phyloP scores from a whole-genome alignment of 2,113 vertebrate species.

The Epinephelus lanceolatus region DNA sequence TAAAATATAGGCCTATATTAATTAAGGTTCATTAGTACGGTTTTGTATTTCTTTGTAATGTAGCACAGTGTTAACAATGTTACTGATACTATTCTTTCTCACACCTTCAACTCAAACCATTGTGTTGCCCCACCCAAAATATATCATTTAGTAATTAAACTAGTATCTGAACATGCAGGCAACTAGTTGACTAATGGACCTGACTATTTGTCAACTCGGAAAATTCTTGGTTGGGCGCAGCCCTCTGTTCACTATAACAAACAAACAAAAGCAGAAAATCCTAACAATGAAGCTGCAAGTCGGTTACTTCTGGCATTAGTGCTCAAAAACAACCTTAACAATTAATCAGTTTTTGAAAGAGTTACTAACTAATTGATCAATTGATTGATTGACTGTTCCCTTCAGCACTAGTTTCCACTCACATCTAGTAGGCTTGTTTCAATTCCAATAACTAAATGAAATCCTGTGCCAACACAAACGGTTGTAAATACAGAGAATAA shows the following conservation, averaged over 20 bases:
- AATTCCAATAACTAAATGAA: background rate
- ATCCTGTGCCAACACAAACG: background rate
- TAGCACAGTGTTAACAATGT: background rate
- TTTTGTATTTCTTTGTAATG: too few relatives aligned
- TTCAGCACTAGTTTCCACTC: background rate
- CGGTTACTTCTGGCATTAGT: background rate
- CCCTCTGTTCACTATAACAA: background rate
- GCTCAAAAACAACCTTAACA: background rate
- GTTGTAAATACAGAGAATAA: background rate
- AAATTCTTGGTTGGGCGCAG: too few relatives aligned
- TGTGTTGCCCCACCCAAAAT: too few relatives aligned
- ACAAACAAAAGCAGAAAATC: background rate
- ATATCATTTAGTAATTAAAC: background rate
- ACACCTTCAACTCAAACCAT: too few relatives aligned
- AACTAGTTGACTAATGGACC: too few relatives aligned
- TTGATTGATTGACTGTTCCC: background rate
- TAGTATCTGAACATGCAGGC: too few relatives aligned
- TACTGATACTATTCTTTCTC: too few relatives aligned
- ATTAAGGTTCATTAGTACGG: too few relatives aligned
- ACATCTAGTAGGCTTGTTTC: background rate
- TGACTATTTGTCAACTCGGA: too few relatives aligned
- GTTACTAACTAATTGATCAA: background rate
- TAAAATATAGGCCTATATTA: too few relatives aligned
- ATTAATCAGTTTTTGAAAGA: background rate
- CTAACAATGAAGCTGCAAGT: background rate